Percentiles rank a stretch among this genome's conserved stretches.
Conservation (phyloP, 2,797 vertebrate species). For the Cossypha niveicapilla region DNA sequence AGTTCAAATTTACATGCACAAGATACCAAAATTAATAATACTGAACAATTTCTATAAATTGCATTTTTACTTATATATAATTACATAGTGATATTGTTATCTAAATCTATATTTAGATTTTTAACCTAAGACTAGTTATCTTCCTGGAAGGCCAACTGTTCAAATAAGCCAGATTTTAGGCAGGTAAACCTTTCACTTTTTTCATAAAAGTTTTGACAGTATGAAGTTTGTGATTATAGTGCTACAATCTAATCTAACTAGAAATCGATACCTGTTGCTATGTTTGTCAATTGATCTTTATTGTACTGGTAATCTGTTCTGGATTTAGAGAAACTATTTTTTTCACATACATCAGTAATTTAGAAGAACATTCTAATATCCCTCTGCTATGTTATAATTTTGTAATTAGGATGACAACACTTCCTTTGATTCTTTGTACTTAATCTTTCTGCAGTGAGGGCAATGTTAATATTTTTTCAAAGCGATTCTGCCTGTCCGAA, state of each 20-base stretch:
- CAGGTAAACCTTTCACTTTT: neutral
- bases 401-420: neutral
- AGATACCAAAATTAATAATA: neutral
- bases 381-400: neutral
- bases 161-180: neutral
- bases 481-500: neutral
- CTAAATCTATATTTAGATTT: neutral
- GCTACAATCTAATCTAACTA: neutral
- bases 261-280: neutral
- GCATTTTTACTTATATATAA: neutral
- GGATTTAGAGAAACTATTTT: neutral
- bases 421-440: neutral
- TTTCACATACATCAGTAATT: neutral
- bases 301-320: neutral
- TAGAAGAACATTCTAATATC: neutral
- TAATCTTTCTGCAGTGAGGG: neutral
- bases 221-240: neutral
- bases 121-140: neutral
- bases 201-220: neutral
- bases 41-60: neutral
- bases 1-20: neutral
- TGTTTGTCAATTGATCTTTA: neutral
- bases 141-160: neutral
- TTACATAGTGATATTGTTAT: neutral
- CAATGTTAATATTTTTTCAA: neutral